A percentile compares a stretch with the other conserved stretches of the same genome.
phyloP scores from a whole-genome alignment of 2,113 vertebrate genomes.

The Rhea pennata region DNA sequence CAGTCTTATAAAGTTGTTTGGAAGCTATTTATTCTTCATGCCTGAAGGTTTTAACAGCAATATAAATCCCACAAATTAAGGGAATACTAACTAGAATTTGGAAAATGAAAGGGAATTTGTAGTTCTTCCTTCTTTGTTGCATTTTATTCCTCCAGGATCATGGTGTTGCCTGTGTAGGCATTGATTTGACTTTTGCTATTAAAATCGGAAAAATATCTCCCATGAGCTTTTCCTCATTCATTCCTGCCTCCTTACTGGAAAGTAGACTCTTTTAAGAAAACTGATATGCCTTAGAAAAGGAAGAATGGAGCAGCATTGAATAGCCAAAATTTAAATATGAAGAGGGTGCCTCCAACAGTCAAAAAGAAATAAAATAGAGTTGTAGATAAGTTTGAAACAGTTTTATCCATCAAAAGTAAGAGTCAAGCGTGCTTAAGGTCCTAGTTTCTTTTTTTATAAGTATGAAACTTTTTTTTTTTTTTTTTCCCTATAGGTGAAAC shows the following conservation, averaged over 20 bases:
- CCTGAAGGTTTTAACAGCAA: background rate
- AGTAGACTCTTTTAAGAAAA: background rate
- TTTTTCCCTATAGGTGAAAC: constrained; percentile 84
- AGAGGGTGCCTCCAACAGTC: constrained; percentile 47
- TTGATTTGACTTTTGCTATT: background rate
- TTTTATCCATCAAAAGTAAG: background rate
- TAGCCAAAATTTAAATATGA: background rate
- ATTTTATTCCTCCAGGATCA: background rate
- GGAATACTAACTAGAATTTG: background rate
- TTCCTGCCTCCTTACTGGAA: background rate
- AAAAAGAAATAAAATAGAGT: background rate
- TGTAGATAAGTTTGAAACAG: background rate
- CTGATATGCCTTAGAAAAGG: background rate
- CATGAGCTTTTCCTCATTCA: background rate
- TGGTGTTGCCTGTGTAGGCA: background rate
- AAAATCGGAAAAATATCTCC: background rate
- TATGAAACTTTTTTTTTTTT: background rate
- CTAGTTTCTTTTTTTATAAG: background rate
- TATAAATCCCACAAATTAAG: background rate
- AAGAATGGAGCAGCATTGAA: background rate
- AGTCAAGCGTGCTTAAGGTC: background rate
- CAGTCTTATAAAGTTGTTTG: background rate
- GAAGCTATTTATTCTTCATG: background rate
- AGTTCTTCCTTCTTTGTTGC: background rate
- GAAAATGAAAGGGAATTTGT: background rate